phyloP scores from a whole-genome alignment of 1,140 invertebrate species.

The Teleopsis dalmanni region DNA sequence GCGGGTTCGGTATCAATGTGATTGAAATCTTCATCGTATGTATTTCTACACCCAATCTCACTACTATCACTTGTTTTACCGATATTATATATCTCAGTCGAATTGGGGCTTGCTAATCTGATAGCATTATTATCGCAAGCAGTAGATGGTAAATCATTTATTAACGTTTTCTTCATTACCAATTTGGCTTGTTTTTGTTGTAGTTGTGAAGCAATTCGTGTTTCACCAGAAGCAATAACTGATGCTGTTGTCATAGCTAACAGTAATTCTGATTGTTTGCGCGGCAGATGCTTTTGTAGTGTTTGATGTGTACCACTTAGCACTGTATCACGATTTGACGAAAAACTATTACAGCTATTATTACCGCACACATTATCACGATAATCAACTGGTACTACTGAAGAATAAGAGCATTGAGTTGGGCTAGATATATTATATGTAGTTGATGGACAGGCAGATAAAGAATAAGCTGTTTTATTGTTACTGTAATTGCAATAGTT shows the following conservation, averaged over 20 bases:
- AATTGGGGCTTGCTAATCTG: too few relatives aligned
- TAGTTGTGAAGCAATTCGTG: conserved; percentile 12
- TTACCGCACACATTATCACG: conserved; percentile 63
- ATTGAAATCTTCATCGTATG: too few relatives aligned
- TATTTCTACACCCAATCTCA: too few relatives aligned
- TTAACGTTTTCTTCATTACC: too few relatives aligned
- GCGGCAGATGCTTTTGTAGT: conserved; percentile 30
- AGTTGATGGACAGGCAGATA: not conserved
- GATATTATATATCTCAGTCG: too few relatives aligned
- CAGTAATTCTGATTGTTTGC: conserved; percentile 33
- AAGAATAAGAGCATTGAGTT: conserved; percentile 22
- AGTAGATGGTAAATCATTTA: too few relatives aligned
- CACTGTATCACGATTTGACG: conserved; percentile 30
- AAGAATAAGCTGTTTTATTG: not conserved
- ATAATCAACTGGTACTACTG: conserved; percentile 45
- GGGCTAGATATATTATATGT: not conserved
- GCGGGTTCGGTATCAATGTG: too few relatives aligned
- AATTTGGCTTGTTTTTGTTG: too few relatives aligned
- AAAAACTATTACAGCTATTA: conserved; percentile 29
- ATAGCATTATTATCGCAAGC: too few relatives aligned
- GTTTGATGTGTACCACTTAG: conserved; percentile 15
- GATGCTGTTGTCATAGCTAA: conserved; percentile 42
- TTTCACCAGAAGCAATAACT: conserved; percentile 40
- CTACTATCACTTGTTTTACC: too few relatives aligned
- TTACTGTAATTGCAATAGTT: not conserved